Evolutionary conservation across 2,888 invertebrate genomes (phyloP).

Genomic region (Taphrorychus bicolor): DNA sequence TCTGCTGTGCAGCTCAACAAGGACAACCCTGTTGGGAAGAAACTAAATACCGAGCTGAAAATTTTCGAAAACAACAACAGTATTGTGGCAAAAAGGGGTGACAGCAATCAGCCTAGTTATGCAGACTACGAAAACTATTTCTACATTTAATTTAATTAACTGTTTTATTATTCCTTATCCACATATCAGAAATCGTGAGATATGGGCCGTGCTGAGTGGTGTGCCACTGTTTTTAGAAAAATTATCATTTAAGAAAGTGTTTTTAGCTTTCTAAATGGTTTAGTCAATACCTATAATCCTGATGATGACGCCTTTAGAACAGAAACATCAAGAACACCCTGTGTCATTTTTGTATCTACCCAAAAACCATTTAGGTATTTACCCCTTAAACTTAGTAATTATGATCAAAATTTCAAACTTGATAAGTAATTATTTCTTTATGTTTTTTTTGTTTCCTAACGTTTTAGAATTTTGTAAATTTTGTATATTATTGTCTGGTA

Average conservation of each 20-base stretch:
- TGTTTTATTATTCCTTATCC: too few relatives aligned
- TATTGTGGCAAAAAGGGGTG: slow-evolving; percentile 5
- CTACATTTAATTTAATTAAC: slow-evolving; percentile 65
- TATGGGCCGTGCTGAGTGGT: too few relatives aligned
- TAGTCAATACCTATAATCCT: too few relatives aligned
- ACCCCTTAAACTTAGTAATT: too few relatives aligned
- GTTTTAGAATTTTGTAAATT: neutral
- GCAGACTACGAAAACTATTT: slow-evolving; percentile 73
- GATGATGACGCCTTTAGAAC: too few relatives aligned
- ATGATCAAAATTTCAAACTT: too few relatives aligned
- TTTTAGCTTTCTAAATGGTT: neutral
- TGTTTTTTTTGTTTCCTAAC: neutral
- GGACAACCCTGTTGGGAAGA: slow-evolving; percentile 41
- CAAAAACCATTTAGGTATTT: too few relatives aligned
- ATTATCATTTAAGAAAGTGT: neutral
- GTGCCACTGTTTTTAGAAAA: neutral
- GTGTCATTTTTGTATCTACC: neutral
- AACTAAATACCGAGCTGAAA: slow-evolving; percentile 51
- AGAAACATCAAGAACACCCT: neutral
- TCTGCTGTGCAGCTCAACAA: slow-evolving; percentile 19
- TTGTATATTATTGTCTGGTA: neutral
- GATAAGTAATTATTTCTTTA: neutral
- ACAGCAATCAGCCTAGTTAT: slow-evolving; percentile 58
- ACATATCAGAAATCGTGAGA: too few relatives aligned
- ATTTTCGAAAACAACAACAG: slow-evolving; percentile 48